Evolutionary conservation across 2,113 vertebrate species (phyloP), one percentile per base, ranked within the genome.

Genomic region (Nipponia nippon): DNA sequence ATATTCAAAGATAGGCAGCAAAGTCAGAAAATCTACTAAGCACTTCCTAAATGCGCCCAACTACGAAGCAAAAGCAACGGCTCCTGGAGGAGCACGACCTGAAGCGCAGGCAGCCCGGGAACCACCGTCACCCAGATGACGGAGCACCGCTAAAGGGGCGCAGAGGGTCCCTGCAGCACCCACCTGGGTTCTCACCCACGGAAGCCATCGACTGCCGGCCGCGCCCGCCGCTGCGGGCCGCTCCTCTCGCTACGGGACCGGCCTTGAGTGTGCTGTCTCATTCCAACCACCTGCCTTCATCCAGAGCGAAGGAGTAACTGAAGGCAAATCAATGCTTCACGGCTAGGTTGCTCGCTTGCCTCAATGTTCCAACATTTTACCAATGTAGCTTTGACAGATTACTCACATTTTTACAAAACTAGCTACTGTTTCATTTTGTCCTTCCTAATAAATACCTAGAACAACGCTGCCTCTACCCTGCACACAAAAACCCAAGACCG

Each of bases 1-100:
- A 26, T 71, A 30, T 16, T 32, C 2, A 3, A 46, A 59, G 42
- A 52, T 0, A 25, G 0, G 2, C 46, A 62, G 25, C 11, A 6
- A 40, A 82, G 36, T 7, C 79, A 58, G 65, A 75, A 67, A 71
- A 53, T 2, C 23, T 22, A 7, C 55, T 3, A 11, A 44, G 23
- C 4, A 3, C 16, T 25, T 36, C n/a, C 46, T 26, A 71, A 53
- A 16, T 0, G 29, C 42, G 46, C 13, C 56, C 32, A 71, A 3
- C 23, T 15, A 23, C 0, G 16, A 25, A 85, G n/a, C 18, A 63
- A 40, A 56, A 44, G 16, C 55, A 56, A 32, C 34, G 75, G 47
- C n/a, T 65, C 7, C 47, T 12, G 14, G 38, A 36, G 65, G 38
- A 59, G 59, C n/a, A 11, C 0, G 12, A 50, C 2, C 6, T 15